Percentiles rank a stretch among this genome's conserved stretches.
These are phyloP conservation scores for Enteromius paludinosus DNA, from an alignment of 2,797 vertebrate genomes.

Conservation along the genomic window DNA sequence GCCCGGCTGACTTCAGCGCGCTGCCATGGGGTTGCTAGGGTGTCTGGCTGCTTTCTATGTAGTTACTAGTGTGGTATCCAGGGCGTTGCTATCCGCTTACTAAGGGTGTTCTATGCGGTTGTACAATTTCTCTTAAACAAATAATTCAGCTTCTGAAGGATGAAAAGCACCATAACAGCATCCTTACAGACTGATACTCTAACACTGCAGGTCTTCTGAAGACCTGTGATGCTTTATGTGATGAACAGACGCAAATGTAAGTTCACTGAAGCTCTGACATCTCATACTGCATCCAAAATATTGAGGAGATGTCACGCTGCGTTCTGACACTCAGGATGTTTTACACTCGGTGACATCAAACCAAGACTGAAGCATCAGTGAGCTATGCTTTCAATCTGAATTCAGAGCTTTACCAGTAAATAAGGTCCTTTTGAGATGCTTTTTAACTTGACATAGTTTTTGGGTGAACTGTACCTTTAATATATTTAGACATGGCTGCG, in stretches of 20 bases:
- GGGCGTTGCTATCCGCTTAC: rapidly evolving
- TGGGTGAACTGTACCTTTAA: constrained; percentile 3
- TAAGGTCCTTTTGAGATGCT: neutral
- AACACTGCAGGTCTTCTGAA: neutral
- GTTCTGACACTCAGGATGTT: neutral
- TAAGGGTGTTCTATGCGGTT: neutral
- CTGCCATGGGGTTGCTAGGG: neutral
- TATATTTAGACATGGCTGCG: neutral
- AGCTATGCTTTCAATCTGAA: neutral
- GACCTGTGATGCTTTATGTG: neutral
- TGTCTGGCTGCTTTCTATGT: neutral
- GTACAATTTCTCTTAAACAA: neutral
- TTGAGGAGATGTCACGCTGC: neutral
- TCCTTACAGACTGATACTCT: neutral
- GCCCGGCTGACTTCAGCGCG: neutral
- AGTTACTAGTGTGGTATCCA: neutral
- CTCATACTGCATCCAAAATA: neutral
- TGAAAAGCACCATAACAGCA: neutral
- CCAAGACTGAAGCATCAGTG: neutral
- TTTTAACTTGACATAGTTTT: neutral
- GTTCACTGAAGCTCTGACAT: neutral
- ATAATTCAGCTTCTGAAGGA: neutral
- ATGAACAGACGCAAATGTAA: neutral
- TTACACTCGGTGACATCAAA: neutral
- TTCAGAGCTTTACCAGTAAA: neutral